A percentile compares a stretch with the other conserved stretches of the same genome.
phyloP scores from a whole-genome alignment of 2,113 vertebrate species.

The Vulpes ferrilata region DNA sequence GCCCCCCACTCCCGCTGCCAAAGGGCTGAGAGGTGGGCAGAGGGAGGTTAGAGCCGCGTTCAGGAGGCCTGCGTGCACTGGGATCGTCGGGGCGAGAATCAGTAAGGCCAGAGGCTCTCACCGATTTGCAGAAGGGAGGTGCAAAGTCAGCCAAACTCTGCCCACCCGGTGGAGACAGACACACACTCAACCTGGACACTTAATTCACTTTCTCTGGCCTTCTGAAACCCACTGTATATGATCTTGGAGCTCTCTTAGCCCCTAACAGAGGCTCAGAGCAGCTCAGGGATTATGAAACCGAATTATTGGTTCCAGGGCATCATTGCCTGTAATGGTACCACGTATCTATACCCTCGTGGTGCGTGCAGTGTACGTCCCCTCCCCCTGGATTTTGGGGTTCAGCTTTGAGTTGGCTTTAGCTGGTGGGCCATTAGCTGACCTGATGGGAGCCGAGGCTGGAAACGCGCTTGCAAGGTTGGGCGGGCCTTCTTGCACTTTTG shows the following conservation, averaged over 20 bases:
- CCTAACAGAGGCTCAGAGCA: too few relatives aligned
- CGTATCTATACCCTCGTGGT: not conserved
- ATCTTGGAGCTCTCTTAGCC: not conserved
- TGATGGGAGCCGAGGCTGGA: rapidly evolving
- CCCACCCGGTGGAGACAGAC: too few relatives aligned
- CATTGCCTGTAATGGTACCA: too few relatives aligned
- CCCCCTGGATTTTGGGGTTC: not conserved
- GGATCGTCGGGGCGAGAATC: not conserved
- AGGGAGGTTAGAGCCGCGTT: rapidly evolving
- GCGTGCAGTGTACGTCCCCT: too few relatives aligned
- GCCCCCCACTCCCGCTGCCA: too few relatives aligned
- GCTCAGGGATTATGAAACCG: too few relatives aligned
- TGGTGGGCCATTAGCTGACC: not conserved
- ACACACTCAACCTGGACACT: not conserved
- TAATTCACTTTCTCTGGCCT: not conserved
- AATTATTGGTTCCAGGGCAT: not conserved
- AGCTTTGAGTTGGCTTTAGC: not conserved
- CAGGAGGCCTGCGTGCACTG: too few relatives aligned
- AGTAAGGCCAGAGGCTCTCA: not conserved
- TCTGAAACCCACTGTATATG: not conserved
- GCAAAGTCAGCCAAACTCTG: not conserved
- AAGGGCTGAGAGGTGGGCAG: not conserved
- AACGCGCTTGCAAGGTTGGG: too few relatives aligned
- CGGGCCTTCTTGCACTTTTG: too few relatives aligned
- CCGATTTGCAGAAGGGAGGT: not conserved